Base-by-base conservation (phyloP, 2,888 invertebrate species). In the Mythimna impura region DNA sequence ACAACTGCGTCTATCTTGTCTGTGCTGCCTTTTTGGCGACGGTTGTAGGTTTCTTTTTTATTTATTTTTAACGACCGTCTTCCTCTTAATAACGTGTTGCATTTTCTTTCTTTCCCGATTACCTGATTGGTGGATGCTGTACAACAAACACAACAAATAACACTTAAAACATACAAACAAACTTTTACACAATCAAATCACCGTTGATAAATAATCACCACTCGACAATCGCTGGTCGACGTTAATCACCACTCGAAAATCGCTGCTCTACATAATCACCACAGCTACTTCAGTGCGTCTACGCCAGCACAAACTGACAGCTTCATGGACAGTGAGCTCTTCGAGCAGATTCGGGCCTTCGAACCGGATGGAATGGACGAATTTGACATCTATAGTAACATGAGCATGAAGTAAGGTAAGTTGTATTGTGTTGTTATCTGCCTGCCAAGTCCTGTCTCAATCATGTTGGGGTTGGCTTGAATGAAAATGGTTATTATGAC, bases 11-110 rank as follows among this genome's bases (percentile, higher is more conserved):
- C 84, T 88, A 83, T 88, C 86, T 92, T 91, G 96, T 96, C 96
- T 96, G 96, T 96, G 96, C 91, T 96, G 96, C 94, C 95, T 94
- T 96, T 94, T 95, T 93, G 94, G 95, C 94, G 94, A 91, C 88
- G 91, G 89, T 88, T 80, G 85, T 82, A 88, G 84, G 86, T 76
- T 78, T 76, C 58, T 75, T 84, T 80, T 78, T 82, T 76, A 74
- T 78, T 77, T 61, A 40, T 82, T 81, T 82, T 79, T 75, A 80
- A 92, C 93, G 94, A 94, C 94, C 95, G 94, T 93, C 91, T 84
- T 80, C 62, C 60, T 82, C 84, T 79, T 71, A 82, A 87, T 96
- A 94, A 96, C 86, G 96, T 96, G 96, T 96, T 96, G 96, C 96
- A 96, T 96, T 96, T 96, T 96, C 90, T 95, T 91, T 92, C 91